Conservation (phyloP, 1,140 invertebrate species). For the Monochamus saltuarius region DNA sequence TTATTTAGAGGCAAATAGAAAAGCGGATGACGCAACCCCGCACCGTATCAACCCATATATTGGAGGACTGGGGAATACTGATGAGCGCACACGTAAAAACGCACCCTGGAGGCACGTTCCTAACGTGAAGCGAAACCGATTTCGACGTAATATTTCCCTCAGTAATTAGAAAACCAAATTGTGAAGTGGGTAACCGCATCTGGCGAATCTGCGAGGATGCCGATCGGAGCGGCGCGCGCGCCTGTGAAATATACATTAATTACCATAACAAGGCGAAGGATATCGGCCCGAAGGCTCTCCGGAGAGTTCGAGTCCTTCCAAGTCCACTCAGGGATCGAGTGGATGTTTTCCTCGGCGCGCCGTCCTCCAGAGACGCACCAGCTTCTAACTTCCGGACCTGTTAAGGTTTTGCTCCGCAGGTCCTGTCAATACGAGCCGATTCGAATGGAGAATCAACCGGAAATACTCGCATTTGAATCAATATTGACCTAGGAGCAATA, state of each 20-base stretch:
- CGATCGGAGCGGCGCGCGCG: slow-evolving; percentile 9
- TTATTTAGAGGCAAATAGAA: no score
- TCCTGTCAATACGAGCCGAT: slow-evolving; percentile 1
- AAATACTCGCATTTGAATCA: slow-evolving; percentile 19
- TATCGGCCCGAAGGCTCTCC: slow-evolving; percentile 17
- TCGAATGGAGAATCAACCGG: slow-evolving; percentile 16
- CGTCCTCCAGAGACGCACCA: slow-evolving; percentile 19
- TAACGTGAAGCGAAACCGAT: not conserved
- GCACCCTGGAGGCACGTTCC: no score
- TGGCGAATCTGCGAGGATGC: slow-evolving; percentile 9
- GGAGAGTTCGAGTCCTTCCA: slow-evolving; percentile 20
- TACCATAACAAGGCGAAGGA: slow-evolving; percentile 27
- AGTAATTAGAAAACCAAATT: slow-evolving; percentile 28
- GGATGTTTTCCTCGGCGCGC: not conserved
- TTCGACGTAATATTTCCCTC: slow-evolving; percentile 17
- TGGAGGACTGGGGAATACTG: no score
- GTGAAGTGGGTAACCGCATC: slow-evolving; percentile 24
- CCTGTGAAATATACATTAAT: slow-evolving; percentile 27
- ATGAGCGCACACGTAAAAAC: no score
- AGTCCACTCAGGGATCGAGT: slow-evolving; percentile 22
- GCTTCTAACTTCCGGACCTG: slow-evolving; percentile 9
- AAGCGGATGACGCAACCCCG: no score
- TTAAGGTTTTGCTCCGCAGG: slow-evolving; percentile 10
- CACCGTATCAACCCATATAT: no score
- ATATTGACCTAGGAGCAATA: slow-evolving; percentile 10